These are phyloP conservation scores for Triplophysa bombifrons DNA, from an alignment of 2,797 vertebrate genomes.

Conservation along the genomic window DNA sequence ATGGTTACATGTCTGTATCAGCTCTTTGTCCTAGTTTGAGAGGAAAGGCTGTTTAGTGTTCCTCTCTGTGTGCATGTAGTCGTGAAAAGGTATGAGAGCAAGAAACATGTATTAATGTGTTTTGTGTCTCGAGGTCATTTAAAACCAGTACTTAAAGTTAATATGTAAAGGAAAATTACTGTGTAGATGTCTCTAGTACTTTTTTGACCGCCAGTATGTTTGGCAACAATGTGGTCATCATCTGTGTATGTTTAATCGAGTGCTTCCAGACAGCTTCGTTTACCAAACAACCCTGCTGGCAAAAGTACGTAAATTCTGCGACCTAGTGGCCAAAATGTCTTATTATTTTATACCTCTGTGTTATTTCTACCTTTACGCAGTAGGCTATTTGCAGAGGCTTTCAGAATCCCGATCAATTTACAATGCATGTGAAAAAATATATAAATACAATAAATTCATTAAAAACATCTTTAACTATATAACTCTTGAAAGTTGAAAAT, in stretches of 20 bases:
- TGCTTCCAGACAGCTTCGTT: background rate
- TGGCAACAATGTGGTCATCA: background rate
- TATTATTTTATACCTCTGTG: no score
- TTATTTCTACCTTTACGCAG: no score
- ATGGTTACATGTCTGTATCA: constrained; percentile 51
- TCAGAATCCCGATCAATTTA: no score
- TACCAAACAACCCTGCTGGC: background rate
- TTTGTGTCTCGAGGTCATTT: constrained; percentile 21
- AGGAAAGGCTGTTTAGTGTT: constrained; percentile 42
- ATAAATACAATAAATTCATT: no score
- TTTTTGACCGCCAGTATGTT: background rate
- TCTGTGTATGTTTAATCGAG: background rate
- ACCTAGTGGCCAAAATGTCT: background rate
- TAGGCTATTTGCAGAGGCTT: no score
- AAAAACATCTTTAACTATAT: no score
- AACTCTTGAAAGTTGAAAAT: no score
- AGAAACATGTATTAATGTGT: background rate
- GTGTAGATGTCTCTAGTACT: background rate
- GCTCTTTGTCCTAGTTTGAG: constrained; percentile 51
- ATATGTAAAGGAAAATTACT: background rate
- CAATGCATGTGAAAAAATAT: no score
- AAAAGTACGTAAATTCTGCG: background rate
- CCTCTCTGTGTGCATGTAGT: constrained; percentile 14
- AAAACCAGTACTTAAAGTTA: background rate
- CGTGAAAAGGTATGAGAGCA: constrained; percentile 5